These are phyloP conservation scores for Chaetops frenatus DNA, from an alignment of 2,113 vertebrate species.

Conservation along the genomic window DNA sequence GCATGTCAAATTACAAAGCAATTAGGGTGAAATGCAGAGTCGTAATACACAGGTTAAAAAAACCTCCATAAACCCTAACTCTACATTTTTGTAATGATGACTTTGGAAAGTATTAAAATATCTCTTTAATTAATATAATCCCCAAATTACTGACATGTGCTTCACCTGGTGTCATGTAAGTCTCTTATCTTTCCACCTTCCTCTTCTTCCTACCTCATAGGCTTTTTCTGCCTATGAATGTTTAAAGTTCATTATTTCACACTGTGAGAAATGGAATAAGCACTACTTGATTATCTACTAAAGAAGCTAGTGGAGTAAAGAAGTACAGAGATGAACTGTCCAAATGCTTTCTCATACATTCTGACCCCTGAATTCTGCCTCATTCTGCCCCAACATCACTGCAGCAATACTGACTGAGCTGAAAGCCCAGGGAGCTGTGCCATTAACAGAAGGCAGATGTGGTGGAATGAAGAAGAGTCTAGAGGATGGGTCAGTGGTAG, in stretches of 20 bases:
- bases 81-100: neutral
- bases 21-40: neutral
- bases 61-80: neutral
- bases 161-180: neutral
- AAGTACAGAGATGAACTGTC: neutral
- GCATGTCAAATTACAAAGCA: conserved; percentile 15
- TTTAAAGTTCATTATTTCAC: neutral
- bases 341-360: neutral
- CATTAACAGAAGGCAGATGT: neutral
- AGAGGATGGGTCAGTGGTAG: neutral
- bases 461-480: neutral
- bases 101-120: neutral
- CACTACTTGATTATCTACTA: neutral
- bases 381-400: neutral
- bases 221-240: neutral
- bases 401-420: neutral
- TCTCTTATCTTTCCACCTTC: neutral
- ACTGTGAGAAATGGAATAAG: neutral
- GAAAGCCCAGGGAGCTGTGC: neutral
- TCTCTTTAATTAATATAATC: neutral
- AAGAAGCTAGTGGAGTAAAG: neutral
- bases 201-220: neutral
- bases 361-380: neutral
- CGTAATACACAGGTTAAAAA: neutral
- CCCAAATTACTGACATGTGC: neutral